A percentile compares a stretch with the other conserved stretches of the same genome.
phyloP scores from a whole-genome alignment of 2,797 vertebrate genomes.

The Martes flavigula region DNA sequence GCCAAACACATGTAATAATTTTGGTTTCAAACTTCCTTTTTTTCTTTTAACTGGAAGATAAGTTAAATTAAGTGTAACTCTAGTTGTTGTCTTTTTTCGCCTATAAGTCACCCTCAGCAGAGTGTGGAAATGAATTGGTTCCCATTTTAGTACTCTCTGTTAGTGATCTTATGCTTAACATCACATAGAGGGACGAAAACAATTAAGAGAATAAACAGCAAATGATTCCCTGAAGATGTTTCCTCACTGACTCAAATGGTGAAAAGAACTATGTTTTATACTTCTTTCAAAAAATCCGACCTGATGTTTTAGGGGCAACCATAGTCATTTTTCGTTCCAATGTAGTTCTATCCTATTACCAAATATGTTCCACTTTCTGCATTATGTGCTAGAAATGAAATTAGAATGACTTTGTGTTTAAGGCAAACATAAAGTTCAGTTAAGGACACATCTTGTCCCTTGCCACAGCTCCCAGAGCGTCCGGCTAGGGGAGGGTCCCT shows the following conservation, averaged over 20 bases:
- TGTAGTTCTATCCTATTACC: not conserved
- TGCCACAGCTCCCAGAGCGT: constrained; percentile 29
- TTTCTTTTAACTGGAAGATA: not conserved
- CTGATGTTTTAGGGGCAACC: not conserved
- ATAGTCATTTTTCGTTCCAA: not conserved
- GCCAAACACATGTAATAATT: not conserved
- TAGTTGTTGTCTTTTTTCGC: not conserved
- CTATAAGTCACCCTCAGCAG: not conserved
- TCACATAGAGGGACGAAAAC: not conserved
- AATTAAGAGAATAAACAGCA: not conserved
- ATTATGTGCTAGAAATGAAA: constrained; percentile 76
- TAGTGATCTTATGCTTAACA: not conserved
- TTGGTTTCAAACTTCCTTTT: not conserved
- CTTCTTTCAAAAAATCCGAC: not conserved
- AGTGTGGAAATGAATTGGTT: not conserved
- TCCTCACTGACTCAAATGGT: not conserved
- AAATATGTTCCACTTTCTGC: constrained; percentile 57
- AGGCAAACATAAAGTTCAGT: constrained; percentile 73
- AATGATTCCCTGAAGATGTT: not conserved
- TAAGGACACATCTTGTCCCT: constrained; percentile 63
- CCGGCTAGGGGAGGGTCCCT: constrained; percentile 66
- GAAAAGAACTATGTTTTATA: not conserved
- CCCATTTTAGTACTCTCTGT: not conserved
- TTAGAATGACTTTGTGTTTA: constrained; percentile 77
- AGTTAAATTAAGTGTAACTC: not conserved